Base-by-base conservation (phyloP, 30 jellyfish, hydroid and myxozoan genomes). In the Aurelia aurita complex sp. Pacific region DNA sequence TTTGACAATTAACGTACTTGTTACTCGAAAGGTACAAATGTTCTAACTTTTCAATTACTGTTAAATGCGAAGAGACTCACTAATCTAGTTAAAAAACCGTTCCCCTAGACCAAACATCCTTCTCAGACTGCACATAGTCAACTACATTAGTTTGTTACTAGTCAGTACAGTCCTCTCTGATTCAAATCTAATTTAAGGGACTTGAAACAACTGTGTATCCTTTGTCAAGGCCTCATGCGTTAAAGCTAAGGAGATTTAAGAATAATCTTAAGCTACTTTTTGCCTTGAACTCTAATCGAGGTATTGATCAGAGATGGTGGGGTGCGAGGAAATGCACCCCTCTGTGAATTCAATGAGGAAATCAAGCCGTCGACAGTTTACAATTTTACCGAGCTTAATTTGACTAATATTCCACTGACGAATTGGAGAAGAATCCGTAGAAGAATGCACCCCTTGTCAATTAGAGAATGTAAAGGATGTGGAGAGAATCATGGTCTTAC, bases 261-360 rank as follows among this genome's bases (percentile, higher is more conserved):
- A 46, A 46, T 46, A 46, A 46, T 46, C 57, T 46, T 46, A 46
- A 46, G 14, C 57, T 46, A 46, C 8, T 46, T 46, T 46, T 1
- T 46, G 8, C 35, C 61, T 35, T 59, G 76, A 36, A 19, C n/a
- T 33, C 17, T 17, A 42, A 62, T 77, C 79, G 68, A 42, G 69
- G 69, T 14, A 84, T 84, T 84, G 69, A 42, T 29, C 13, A 35
- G 17, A 33, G 18, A 10, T 64, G 60, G 91, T 61, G 73, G 91
- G 91, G 91, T 70, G 91, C 91, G 73, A 82, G 91, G 91, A 82
- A 82, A 42, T 73, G 43, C 16, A 19, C 64, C 81, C 86, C 76
- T 60, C 76, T 76, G 86, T 29, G 73, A 51, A 63, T 38, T 46
- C 52, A 71, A 57, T 59, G 76, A 46, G 70, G 83, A 61, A 73